Evolutionary conservation across 2,888 invertebrate genomes (phyloP).

Genomic region (Hyles lineata): DNA sequence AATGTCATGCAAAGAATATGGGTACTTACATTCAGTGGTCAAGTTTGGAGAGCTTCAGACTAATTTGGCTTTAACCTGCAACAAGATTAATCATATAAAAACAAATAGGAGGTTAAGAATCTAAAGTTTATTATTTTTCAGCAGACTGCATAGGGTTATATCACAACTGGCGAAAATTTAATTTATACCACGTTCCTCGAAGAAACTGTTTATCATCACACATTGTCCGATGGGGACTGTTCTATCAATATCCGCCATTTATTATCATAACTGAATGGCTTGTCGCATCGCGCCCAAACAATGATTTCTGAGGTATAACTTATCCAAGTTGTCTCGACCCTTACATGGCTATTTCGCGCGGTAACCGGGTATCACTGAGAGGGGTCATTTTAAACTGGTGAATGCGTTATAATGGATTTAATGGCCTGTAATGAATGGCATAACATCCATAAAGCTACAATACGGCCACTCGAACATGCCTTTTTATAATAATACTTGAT

Average conservation of each 20-base stretch:
- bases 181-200: conserved; percentile 2
- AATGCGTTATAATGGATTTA: conserved; percentile 79
- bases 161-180: background rate
- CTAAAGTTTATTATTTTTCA: too few relatives aligned
- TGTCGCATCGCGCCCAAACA: conserved; percentile 81
- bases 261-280: conserved; percentile 81
- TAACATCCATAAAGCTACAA: conserved; percentile 84
- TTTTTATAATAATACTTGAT: conserved; percentile 81
- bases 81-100: too few relatives aligned
- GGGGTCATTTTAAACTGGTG: conserved; percentile 58
- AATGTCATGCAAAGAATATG: too few relatives aligned
- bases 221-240: conserved; percentile 53
- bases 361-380: conserved; percentile 43
- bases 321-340: conserved; percentile 61
- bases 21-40: too few relatives aligned
- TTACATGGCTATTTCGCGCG: conserved; percentile 56
- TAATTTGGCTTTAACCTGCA: too few relatives aligned
- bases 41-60: too few relatives aligned
- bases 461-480: conserved; percentile 80
- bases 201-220: conserved; percentile 49
- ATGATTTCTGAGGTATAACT: conserved; percentile 75
- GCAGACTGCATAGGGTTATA: background rate
- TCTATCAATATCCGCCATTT: conserved; percentile 77
- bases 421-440: conserved; percentile 84
- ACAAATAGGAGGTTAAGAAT: too few relatives aligned